Conservation (phyloP, 53 echinoderm and acorn worm species). For the Paracentrotus lividus region DNA sequence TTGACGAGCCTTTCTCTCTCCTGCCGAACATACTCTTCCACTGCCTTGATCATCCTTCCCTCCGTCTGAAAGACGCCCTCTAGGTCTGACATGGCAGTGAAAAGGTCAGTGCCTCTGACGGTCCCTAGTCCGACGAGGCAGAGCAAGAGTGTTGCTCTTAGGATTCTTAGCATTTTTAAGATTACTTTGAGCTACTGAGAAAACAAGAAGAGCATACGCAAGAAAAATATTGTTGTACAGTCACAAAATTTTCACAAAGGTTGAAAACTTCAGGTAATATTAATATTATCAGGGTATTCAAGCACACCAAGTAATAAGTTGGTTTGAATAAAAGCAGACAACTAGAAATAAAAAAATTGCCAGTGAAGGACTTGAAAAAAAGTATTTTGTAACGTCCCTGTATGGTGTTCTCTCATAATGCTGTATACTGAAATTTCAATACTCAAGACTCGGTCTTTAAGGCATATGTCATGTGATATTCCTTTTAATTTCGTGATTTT, state of each 20-base stretch:
- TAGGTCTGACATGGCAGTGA: conserved; percentile 88
- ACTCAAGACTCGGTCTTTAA: no score
- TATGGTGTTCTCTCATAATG: no score
- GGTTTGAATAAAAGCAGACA: no score
- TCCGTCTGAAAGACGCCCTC: conserved; percentile 88
- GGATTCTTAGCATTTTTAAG: neutral
- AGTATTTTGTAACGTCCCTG: no score
- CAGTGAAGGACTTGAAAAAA: no score
- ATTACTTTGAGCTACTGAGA: neutral
- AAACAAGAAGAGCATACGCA: neutral
- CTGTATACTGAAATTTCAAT: no score
- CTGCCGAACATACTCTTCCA: conserved; percentile 83
- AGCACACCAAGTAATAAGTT: no score
- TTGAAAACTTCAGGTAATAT: no score
- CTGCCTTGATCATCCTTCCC: conserved; percentile 82
- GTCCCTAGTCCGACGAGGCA: neutral
- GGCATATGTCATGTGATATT: no score
- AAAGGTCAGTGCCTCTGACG: conserved; percentile 63
- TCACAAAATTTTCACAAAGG: neutral
- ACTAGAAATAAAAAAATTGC: no score
- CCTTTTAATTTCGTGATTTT: no score
- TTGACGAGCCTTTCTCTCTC: conserved; percentile 80
- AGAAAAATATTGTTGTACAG: neutral
- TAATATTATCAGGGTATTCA: no score
- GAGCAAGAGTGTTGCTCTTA: neutral